Evolutionary conservation across 2,797 vertebrate genomes (phyloP).

Genomic region (Bovichtus diacanthus): DNA sequence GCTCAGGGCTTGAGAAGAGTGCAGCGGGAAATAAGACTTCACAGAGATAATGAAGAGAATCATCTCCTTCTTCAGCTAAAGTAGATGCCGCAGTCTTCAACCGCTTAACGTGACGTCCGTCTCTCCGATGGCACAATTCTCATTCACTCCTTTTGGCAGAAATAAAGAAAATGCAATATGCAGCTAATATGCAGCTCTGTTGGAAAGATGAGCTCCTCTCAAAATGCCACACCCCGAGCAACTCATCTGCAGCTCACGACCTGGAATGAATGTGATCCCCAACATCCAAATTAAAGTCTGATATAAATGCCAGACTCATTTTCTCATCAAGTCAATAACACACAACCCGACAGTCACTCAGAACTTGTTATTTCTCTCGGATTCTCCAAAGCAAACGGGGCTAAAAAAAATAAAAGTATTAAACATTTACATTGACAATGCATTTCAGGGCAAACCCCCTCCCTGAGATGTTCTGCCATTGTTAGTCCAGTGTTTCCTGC

Average conservation of each 20-base stretch:
- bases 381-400: constrained; percentile 28
- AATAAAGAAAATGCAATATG: constrained; percentile 13
- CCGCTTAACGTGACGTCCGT: neutral
- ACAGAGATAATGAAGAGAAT: constrained; percentile 16
- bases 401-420: constrained; percentile 30
- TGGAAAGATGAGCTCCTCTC: constrained; percentile 29
- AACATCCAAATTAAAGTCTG: constrained; percentile 56
- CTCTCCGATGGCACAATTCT: neutral
- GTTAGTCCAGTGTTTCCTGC: neutral
- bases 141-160: neutral
- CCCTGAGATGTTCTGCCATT: neutral
- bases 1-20: neutral
- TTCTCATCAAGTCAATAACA: constrained; percentile 30
- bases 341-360: constrained; percentile 5
- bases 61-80: neutral
- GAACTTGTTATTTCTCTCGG: constrained; percentile 16
- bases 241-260: constrained; percentile 31
- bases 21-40: neutral
- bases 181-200: constrained; percentile 23
- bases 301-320: constrained; percentile 47
- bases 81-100: constrained; percentile 4
- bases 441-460: constrained; percentile 4
- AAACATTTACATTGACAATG: constrained; percentile 15
- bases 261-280: constrained; percentile 31
- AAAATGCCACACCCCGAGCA: constrained; percentile 52